These are phyloP conservation scores for Atopsyche davidsoni DNA, from an alignment of 1,140 invertebrate species.

Conservation along the genomic window DNA sequence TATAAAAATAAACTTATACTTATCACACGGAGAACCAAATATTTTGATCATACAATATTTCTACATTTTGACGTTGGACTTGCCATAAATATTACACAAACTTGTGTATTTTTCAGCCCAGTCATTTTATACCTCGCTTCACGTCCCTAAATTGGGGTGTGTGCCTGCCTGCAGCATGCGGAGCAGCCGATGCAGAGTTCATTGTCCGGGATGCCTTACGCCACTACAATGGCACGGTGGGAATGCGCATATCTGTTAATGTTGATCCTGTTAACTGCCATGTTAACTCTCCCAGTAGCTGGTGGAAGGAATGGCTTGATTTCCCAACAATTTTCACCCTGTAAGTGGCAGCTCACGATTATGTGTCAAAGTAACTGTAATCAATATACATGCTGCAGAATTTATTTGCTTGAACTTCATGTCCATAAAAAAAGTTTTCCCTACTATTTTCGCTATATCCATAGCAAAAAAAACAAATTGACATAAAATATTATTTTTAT, in stretches of 20 bases:
- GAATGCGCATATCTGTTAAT: constrained; percentile 51
- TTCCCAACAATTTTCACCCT: constrained; percentile 42
- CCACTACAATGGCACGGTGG: constrained; percentile 51
- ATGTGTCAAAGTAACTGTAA: too few species aligned
- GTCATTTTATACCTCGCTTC: constrained; percentile 63
- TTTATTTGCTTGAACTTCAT: too few species aligned
- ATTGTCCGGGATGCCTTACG: constrained; percentile 51
- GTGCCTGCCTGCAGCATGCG: constrained; percentile 59
- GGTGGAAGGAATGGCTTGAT: constrained; percentile 44
- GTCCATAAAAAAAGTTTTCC: too few species aligned
- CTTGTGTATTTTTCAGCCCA: constrained; percentile 54
- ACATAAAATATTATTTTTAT: too few species aligned
- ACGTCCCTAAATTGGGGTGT: constrained; percentile 62
- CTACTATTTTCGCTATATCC: too few species aligned
- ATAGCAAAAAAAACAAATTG: too few species aligned
- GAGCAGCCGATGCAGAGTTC: constrained; percentile 50
- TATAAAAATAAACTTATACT: too few species aligned
- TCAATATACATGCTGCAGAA: too few species aligned
- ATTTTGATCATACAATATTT: too few species aligned
- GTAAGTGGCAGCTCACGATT: constrained; percentile 32
- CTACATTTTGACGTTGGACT: too few species aligned
- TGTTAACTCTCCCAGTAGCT: constrained; percentile 40
- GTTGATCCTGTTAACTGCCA: constrained; percentile 56
- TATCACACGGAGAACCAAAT: too few species aligned
- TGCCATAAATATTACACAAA: too few species aligned